Percentiles rank a stretch among this genome's conserved stretches.
These are phyloP conservation scores for Sicus ferrugineus DNA, from an alignment of 2,888 invertebrate species.

Conservation along the genomic window DNA sequence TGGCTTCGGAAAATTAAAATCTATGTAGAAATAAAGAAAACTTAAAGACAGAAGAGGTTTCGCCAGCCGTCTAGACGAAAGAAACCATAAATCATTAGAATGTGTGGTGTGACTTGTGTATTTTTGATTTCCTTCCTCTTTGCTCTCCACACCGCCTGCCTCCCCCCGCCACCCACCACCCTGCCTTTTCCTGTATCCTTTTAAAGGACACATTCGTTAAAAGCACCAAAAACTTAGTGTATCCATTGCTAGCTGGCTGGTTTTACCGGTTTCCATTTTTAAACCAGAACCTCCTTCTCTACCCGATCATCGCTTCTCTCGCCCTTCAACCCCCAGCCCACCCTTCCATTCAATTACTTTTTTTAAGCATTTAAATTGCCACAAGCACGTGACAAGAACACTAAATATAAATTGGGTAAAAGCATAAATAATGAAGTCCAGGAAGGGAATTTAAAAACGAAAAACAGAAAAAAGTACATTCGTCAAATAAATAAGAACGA, in stretches of 20 bases:
- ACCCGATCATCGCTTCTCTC: no score
- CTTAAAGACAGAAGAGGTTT: not conserved
- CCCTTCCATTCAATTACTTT: no score
- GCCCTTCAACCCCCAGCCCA: no score
- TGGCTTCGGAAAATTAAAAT: no score
- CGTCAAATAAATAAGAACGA: not conserved
- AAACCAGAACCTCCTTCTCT: no score
- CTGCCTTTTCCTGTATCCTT: not conserved
- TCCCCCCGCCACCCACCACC: not conserved
- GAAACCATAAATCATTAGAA: constrained; percentile 8
- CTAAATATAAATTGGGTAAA: constrained; percentile 11
- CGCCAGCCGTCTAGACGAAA: not conserved
- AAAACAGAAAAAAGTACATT: no score
- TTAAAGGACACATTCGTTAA: no score
- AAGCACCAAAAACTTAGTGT: no score
- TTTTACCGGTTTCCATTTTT: no score
- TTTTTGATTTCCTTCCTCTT: not conserved
- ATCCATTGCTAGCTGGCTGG: no score
- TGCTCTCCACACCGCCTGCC: not conserved
- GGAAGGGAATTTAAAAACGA: not conserved
- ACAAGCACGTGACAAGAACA: constrained; percentile 23
- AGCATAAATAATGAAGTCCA: not conserved
- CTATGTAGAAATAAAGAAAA: no score
- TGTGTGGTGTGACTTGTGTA: not conserved
- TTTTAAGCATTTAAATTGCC: constrained; percentile 1